phyloP scores from a whole-genome alignment of 1,140 invertebrate genomes.

The Drosophila hydei region DNA sequence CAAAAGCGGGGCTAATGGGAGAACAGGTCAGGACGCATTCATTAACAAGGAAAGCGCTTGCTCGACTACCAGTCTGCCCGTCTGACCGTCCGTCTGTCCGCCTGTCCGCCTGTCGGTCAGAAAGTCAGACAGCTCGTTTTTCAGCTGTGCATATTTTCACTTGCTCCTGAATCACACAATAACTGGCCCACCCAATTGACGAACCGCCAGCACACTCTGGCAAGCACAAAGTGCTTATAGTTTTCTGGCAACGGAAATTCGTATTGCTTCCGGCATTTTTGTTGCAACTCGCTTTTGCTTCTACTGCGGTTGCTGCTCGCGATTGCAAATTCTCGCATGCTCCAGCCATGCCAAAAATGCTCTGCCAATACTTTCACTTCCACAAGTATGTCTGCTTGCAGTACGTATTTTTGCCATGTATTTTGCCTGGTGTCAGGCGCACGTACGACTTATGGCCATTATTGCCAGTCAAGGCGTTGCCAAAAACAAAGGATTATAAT shows the following conservation, averaged over 20 bases:
- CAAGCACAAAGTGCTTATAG: conserved; percentile 72
- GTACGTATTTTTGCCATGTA: conserved; percentile 35
- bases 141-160: conserved; percentile 48
- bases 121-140: conserved; percentile 25
- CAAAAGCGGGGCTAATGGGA: neutral
- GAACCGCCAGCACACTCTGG: conserved; percentile 16
- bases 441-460: neutral
- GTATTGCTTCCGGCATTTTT: conserved; percentile 70
- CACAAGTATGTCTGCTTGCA: conserved; percentile 22
- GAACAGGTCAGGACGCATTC: conserved; percentile 10
- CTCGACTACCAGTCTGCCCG: neutral
- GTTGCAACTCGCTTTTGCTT: conserved; percentile 58
- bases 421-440: conserved; percentile 45
- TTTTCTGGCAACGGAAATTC: conserved; percentile 78
- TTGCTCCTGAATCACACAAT: conserved; percentile 26
- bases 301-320: conserved; percentile 28
- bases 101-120: conserved; percentile 1
- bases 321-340: conserved; percentile 44
- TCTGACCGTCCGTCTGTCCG: conserved; percentile 2
- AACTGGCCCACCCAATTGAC: neutral
- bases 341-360: conserved; percentile 50
- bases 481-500: conserved; percentile 58
- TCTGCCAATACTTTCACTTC: conserved; percentile 28
- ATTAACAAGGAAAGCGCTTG: neutral
- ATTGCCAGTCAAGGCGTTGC: conserved; percentile 8